Evolutionary conservation across 1,140 invertebrate species (phyloP).

Genomic region (Danaus melanippus): DNA sequence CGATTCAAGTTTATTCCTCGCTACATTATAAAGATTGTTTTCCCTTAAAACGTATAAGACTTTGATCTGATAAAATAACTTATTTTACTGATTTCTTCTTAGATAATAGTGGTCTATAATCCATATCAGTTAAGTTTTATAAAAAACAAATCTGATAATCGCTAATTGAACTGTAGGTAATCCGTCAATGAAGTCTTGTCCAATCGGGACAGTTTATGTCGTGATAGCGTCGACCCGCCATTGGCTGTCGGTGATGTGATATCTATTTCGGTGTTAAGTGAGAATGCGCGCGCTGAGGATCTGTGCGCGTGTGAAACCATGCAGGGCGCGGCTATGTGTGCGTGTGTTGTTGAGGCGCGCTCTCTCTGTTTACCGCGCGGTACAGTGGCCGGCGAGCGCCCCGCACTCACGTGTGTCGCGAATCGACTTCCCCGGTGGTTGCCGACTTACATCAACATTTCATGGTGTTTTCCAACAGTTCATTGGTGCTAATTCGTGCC

Average conservation of each 20-base stretch:
- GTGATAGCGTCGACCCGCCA: constrained; percentile 33
- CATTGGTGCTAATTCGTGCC: constrained; percentile 57
- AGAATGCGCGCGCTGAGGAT: constrained; percentile 52
- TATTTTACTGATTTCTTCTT: constrained; percentile 17
- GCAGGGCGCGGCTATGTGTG: constrained; percentile 38
- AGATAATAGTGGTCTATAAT: constrained; percentile 42
- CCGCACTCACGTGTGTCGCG: constrained; percentile 53
- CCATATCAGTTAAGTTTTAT: constrained; percentile 63
- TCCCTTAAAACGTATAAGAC: background rate
- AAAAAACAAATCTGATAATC: constrained; percentile 67
- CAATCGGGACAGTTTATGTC: constrained; percentile 39
- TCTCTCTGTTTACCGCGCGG: constrained; percentile 66
- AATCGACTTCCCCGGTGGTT: constrained; percentile 59
- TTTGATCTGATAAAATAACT: constrained; percentile 17
- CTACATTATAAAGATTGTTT: too few species aligned
- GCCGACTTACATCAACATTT: constrained; percentile 44
- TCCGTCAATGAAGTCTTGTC: constrained; percentile 56
- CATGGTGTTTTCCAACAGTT: constrained; percentile 60
- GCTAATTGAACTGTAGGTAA: constrained; percentile 65
- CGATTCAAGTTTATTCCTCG: too few species aligned
- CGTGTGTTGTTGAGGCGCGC: constrained; percentile 59
- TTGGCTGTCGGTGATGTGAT: constrained; percentile 56
- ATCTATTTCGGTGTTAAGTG: constrained; percentile 50
- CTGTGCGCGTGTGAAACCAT: constrained; percentile 37
- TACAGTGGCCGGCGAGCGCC: constrained; percentile 58